Conservation (phyloP, 1,140 invertebrate species). For the Drosophila bocki region DNA sequence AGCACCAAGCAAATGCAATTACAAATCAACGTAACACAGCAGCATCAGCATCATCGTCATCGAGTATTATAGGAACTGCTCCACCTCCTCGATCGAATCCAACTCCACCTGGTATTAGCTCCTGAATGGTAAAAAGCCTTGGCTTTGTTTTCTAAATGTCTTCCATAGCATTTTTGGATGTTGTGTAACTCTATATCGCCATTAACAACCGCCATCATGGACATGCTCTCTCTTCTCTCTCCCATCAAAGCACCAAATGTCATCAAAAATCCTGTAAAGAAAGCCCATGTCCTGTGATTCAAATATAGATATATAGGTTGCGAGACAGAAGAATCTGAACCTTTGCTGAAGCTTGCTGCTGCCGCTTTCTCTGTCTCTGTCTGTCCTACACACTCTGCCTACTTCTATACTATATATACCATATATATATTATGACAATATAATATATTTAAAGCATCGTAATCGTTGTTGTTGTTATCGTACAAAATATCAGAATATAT, state of each 20-base stretch:
- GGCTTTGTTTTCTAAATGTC: conserved; percentile 64
- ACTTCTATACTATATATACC: conserved; percentile 3
- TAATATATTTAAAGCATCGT: conserved; percentile 29
- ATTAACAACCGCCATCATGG: conserved; percentile 70
- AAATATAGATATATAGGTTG: conserved; percentile 14
- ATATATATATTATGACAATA: conserved; percentile 12
- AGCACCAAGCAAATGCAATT: conserved; percentile 13
- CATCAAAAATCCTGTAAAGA: conserved; percentile 20
- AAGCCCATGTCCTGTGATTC: conserved; percentile 15
- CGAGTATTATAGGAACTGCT: conserved; percentile 30
- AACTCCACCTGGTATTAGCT: conserved; percentile 38
- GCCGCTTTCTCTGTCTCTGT: conserved; percentile 58
- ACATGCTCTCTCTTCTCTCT: conserved; percentile 46
- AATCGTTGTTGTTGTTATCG: conserved; percentile 59
- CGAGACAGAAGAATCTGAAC: conserved; percentile 34
- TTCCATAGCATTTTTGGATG: conserved; percentile 71
- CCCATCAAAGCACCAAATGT: conserved; percentile 60
- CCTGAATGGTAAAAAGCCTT: conserved; percentile 74
- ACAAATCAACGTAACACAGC: conserved; percentile 13
- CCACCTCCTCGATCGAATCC: conserved; percentile 3
- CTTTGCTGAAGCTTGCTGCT: conserved; percentile 64
- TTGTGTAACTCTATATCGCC: conserved; percentile 73
- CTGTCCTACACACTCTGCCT: conserved; percentile 18
- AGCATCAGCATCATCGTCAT: conserved; percentile 33
- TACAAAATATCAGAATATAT: conserved; percentile 20